Evolutionary conservation across 2,888 invertebrate species (phyloP), one percentile per base, ranked within the genome.

Genomic region (Hypsopygia costalis): DNA sequence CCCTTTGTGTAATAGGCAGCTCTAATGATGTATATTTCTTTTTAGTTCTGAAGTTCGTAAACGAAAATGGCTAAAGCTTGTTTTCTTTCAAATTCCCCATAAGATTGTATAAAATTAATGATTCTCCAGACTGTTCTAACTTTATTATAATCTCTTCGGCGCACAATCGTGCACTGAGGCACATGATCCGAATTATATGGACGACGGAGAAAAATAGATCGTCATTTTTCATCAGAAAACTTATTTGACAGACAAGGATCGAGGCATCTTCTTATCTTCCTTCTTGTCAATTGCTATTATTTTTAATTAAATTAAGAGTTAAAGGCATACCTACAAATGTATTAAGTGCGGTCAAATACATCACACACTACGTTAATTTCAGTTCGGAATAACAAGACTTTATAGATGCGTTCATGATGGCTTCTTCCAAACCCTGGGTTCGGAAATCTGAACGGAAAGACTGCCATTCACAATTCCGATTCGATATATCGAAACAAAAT

Each of bases 171-270:
- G 70, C 69, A 72, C 51, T 70, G 71, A 69, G 36, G 71, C 76
- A 73, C 71, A 69, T 69, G 71, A 78, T 75, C 71, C 67, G 69
- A 81, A 79, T 82, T 76, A 77, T 69, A 62, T 61, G 57, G 59
- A 60, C 60, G 73, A 69, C 69, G 58, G 60, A 58, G 76, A 82
- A 79, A 79, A 81, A 81, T 79, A 72, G 76, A 73, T 71, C 62
- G 55, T 58, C 69, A 77, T 80, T 81, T 77, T 66, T 75, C 73
- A 68, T 62, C 60, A 54, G 52, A 49, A 53, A 68, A 69, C 55
- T 65, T 67, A 40, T 54, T 25, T 52, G 46, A 55, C 51, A 55
- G 34, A 20, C 21, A 30, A 5, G 3, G 1, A 11, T 2, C 16
- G 16, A 16, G 16, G 16, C 16, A 16, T 16, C 16, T 4, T 16